phyloP scores from a whole-genome alignment of 2,113 vertebrate genomes.

The Sitta europaea region DNA sequence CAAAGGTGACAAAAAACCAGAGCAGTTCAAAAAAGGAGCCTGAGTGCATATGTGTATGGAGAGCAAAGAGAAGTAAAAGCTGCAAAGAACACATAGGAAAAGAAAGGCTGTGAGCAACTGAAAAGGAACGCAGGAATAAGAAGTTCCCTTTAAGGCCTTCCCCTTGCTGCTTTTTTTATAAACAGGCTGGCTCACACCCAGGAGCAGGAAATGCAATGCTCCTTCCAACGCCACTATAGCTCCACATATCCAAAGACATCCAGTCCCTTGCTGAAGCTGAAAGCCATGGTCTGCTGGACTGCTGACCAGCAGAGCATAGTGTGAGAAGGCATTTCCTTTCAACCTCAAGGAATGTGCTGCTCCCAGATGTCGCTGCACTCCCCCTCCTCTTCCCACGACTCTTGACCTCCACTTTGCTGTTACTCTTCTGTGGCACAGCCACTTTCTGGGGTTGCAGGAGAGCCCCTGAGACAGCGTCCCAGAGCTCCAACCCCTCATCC shows the following conservation, averaged over 20 bases:
- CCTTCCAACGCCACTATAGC: neutral
- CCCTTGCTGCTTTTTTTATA: neutral
- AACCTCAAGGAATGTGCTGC: neutral
- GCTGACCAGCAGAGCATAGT: neutral
- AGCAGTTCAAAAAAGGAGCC: neutral
- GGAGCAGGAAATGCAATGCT: constrained; percentile 34
- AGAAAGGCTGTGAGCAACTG: neutral
- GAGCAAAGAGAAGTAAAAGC: neutral
- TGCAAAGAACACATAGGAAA: neutral
- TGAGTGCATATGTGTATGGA: neutral
- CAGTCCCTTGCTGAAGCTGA: neutral
- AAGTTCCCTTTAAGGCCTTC: constrained; percentile 42
- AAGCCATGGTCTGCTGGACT: neutral
- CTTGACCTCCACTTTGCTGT: constrained; percentile 1
- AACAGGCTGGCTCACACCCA: constrained; percentile 15
- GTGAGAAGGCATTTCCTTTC: constrained; percentile 17
- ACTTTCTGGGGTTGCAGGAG: neutral
- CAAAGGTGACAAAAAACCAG: neutral
- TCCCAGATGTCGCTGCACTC: neutral
- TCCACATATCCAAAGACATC: neutral
- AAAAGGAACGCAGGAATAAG: neutral
- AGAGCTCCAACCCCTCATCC: neutral
- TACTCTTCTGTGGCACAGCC: neutral
- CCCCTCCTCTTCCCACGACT: constrained; percentile 43
- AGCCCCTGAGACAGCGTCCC: neutral